phyloP scores from a whole-genome alignment of 2,113 vertebrate genomes.

The Gallinago jamesoni region DNA sequence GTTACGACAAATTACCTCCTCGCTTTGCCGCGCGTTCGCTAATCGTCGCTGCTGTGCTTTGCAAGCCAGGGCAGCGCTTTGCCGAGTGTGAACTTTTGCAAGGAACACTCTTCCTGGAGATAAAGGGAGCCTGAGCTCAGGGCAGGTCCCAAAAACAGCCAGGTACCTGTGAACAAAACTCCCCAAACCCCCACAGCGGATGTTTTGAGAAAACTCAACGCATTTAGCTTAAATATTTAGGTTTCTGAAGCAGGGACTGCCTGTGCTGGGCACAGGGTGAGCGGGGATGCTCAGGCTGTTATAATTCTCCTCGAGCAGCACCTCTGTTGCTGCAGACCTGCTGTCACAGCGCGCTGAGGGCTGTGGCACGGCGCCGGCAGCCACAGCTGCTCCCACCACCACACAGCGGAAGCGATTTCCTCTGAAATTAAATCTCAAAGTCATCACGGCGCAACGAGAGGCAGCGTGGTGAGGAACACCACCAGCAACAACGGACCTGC shows the following conservation, averaged over 20 bases:
- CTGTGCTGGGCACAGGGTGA: fast-evolving
- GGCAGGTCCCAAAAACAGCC: neutral
- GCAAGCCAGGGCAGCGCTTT: neutral
- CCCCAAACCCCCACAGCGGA: fast-evolving
- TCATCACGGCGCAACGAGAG: neutral
- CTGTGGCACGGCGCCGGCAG: neutral
- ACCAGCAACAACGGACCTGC: fast-evolving
- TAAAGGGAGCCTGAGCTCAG: neutral
- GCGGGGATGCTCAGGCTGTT: neutral
- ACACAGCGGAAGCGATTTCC: neutral
- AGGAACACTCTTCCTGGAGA: neutral
- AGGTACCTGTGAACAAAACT: neutral
- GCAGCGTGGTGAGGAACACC: neutral
- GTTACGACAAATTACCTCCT: neutral
- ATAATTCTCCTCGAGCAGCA: fast-evolving
- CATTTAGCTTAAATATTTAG: neutral
- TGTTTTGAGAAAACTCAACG: neutral
- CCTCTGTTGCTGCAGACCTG: neutral
- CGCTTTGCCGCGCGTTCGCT: fast-evolving
- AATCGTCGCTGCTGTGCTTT: fast-evolving
- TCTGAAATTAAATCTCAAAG: neutral
- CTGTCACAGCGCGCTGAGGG: neutral
- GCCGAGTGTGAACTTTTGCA: neutral
- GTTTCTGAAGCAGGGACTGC: neutral
- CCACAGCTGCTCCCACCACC: neutral